Evolutionary conservation across 1,140 invertebrate species (phyloP).

Genomic region (Papilio machaon): DNA sequence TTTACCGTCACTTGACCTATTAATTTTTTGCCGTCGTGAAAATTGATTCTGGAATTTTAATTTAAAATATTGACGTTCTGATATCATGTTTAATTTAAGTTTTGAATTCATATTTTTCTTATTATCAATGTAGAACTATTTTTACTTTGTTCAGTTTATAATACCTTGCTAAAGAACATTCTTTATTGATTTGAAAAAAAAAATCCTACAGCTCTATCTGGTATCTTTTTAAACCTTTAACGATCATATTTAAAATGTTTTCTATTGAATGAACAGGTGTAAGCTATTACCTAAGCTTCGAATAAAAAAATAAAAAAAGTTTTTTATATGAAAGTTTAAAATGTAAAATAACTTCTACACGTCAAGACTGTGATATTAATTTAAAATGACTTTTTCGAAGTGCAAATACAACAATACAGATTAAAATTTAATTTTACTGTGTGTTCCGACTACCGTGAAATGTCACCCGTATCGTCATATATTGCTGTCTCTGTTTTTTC

Average conservation of each 20-base stretch:
- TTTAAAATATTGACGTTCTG: not conserved
- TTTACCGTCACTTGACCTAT: not conserved
- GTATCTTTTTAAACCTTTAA: not conserved
- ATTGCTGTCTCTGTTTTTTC: too few species aligned
- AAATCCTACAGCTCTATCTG: not conserved
- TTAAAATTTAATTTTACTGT: slow-evolving; percentile 9
- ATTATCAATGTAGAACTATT: not conserved
- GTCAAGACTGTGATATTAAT: not conserved
- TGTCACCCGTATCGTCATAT: too few species aligned
- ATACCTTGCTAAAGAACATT: not conserved
- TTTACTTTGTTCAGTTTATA: not conserved
- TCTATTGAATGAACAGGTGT: not conserved
- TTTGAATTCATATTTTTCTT: not conserved
- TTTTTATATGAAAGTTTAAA: slow-evolving; percentile 2
- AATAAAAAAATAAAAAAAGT: slow-evolving; percentile 6
- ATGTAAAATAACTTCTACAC: slow-evolving; percentile 4
- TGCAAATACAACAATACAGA: not conserved
- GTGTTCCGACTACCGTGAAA: too few species aligned
- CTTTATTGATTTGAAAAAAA: not conserved
- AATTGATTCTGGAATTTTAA: not conserved
- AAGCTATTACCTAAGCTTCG: not conserved
- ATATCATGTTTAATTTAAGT: not conserved
- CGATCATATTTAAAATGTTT: not conserved
- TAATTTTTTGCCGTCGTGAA: not conserved
- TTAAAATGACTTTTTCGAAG: slow-evolving; percentile 7